These are phyloP conservation scores for Synergus laeviventris DNA, from an alignment of 2,888 invertebrate genomes.

Conservation along the genomic window DNA sequence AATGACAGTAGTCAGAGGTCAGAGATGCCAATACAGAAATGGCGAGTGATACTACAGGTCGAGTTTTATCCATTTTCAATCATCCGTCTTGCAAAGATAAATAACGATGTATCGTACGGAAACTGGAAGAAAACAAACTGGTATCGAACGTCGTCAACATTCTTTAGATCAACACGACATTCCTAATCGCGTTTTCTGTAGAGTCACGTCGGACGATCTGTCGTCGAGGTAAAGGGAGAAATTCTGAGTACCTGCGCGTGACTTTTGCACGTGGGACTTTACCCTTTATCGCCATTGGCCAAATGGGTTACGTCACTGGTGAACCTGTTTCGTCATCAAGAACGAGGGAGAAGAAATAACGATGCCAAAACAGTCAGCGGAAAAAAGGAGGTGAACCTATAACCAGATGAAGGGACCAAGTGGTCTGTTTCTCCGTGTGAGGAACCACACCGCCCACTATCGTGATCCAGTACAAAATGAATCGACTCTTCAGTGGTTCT, in stretches of 20 bases:
- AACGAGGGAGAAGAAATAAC: not conserved
- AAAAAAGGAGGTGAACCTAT: constrained; percentile 3
- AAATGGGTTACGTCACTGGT: constrained; percentile 12
- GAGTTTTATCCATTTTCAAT: not conserved
- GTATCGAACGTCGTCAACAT: constrained; percentile 33
- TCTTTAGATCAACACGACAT: constrained; percentile 29
- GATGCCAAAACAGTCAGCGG: not conserved
- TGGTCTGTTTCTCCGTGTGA: constrained; percentile 9
- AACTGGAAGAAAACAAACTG: constrained; percentile 35
- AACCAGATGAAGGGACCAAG: constrained; percentile 2
- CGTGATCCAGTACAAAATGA: constrained; percentile 4
- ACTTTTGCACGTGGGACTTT: constrained; percentile 8
- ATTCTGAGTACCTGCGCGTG: constrained; percentile 13
- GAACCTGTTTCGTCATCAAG: not conserved
- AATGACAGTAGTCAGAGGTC: not conserved
- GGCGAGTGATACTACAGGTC: constrained; percentile 2
- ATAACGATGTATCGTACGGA: not conserved
- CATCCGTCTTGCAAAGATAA: not conserved
- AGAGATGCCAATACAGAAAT: not conserved
- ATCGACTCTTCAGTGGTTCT: not conserved
- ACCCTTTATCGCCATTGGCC: constrained; percentile 25
- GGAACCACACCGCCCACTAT: constrained; percentile 5
- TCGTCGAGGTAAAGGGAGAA: constrained; percentile 30
- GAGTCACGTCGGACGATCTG: constrained; percentile 35
- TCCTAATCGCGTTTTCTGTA: constrained; percentile 33